Evolutionary conservation across 2,797 vertebrate genomes (phyloP), one percentile per base, ranked within the genome.

Genomic region (Yasuhikotakia modesta): DNA sequence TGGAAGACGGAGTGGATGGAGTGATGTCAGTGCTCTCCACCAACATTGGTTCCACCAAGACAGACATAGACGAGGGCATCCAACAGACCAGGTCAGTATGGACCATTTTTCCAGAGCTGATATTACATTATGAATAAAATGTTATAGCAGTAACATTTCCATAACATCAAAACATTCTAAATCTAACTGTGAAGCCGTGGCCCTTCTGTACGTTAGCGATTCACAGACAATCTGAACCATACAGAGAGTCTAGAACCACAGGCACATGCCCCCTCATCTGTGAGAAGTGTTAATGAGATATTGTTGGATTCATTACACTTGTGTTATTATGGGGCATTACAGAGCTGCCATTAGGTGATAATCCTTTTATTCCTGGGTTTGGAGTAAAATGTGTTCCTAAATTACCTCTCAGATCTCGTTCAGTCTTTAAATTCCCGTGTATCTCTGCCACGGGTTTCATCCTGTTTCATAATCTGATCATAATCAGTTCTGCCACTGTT

Each of bases 21-120:
- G 95, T 98, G 82, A 99, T 99, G 87, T 97, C 96, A 10, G 97
- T 96, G 96, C 91, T 99, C 68, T 98, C 96, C 0, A 98, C 96
- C 91, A 98, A 95, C 91, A 99, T 98, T 90, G 94, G 94, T 82
- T 94, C 95, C 66, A 90, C 92, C 80, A 99, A 97, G 91, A 91
- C 94, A 0, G 89, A 93, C 82, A 93, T 94, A 0, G 97, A 99
- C 1, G 97, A 99, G 0, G 93, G 95, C 79, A 96, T 93, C 87
- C 90, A 96, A 78, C 98, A 97, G 90, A 94, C 94, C 88, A 99
- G 97, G 98, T 99, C 78, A 90, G 96, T 92, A 24, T 4, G 48
- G 13, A 27, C 12, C 35, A 45, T 32, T 32, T n/a, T n/a, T n/a
- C n/a, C n/a, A n/a, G n/a, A n/a, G n/a, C n/a, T n/a, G n/a, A n/a